phyloP scores from a whole-genome alignment of 2,797 vertebrate genomes.

The Tangara arthus region DNA sequence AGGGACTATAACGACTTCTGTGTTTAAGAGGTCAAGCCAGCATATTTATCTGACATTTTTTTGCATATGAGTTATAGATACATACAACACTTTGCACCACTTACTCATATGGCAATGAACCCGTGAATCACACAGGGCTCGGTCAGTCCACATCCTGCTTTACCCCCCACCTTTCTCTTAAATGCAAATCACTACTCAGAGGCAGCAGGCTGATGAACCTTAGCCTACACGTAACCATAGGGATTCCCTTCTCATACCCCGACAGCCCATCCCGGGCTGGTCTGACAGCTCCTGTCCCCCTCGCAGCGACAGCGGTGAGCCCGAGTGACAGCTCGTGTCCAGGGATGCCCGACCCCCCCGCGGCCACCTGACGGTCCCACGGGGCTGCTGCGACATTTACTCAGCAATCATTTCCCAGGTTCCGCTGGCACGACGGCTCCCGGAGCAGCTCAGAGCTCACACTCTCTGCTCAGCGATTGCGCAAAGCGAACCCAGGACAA shows the following conservation, averaged over 20 bases:
- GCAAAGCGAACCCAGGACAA: too few relatives aligned
- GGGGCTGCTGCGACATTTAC: background rate
- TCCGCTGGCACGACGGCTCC: background rate
- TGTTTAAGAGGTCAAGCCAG: background rate
- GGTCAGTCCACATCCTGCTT: background rate
- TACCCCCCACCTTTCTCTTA: background rate
- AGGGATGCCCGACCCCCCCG: background rate
- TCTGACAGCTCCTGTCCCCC: background rate
- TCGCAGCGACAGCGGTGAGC: fast-evolving
- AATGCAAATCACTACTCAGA: background rate
- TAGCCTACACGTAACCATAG: background rate
- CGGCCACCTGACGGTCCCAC: fast-evolving
- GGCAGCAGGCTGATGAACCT: background rate
- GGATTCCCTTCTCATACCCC: background rate
- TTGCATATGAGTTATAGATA: background rate
- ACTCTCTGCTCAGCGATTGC: fast-evolving
- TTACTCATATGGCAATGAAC: background rate
- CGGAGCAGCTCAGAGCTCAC: fast-evolving
- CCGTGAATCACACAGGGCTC: background rate
- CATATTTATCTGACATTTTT: background rate
- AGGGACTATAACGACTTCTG: background rate
- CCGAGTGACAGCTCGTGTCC: background rate
- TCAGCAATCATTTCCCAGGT: background rate
- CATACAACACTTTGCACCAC: background rate
- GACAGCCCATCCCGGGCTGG: background rate